Base-by-base conservation (phyloP, 2,113 vertebrate genomes). In the Thomomys bottae region DNA sequence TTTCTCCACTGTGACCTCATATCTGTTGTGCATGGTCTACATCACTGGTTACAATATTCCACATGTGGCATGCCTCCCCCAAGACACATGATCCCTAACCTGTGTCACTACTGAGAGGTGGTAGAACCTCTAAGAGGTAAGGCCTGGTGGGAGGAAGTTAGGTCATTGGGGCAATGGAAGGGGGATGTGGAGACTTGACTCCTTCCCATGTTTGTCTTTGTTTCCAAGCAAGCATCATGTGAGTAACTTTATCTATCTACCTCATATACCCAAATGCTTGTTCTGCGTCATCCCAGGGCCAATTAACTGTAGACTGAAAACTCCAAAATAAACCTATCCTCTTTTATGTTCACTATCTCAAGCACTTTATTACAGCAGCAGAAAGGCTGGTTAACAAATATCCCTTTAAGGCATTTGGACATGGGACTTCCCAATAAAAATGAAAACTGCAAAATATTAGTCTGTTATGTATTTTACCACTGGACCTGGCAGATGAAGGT, bases 91-190 rank as follows among this genome's bases (percentile, higher is more conserved):
- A 23, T 32, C 4, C 18, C 59, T 4, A 64, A 2, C 9, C 8
- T 5, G 0, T 21, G 9, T 0, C 17, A 72, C 24, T 6, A 63
- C 1, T 14, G 6, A 18, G 6, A 34, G 15, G 6, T 9, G 23
- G 45, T 30, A 4, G 3, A 38, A 30, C 24, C n/a, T 79, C 40
- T 63, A 24, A 36, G 18, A 85, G 34, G 18, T 57, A 18, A 5
- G 61, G 2, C 15, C 38, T 84, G 34, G 5, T 42, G 2, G 6
- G 32, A 70, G 4, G 28, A 78, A 36, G 28, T 45, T 24, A 18
- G 57, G 30, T 72, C 26, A 70, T 30, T 70, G 34, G n/a, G 24
- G 49, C 49, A 54, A 54, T 54, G 49, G 49, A 15, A 54, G 49
- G 32, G n/a, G 20, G n/a, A n/a, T 28, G n/a, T 32, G 54, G 26